Percentiles rank a stretch among this genome's conserved stretches.
Evolutionary conservation across 2,888 invertebrate genomes (phyloP).

Genomic region (Halictus ligatus): DNA sequence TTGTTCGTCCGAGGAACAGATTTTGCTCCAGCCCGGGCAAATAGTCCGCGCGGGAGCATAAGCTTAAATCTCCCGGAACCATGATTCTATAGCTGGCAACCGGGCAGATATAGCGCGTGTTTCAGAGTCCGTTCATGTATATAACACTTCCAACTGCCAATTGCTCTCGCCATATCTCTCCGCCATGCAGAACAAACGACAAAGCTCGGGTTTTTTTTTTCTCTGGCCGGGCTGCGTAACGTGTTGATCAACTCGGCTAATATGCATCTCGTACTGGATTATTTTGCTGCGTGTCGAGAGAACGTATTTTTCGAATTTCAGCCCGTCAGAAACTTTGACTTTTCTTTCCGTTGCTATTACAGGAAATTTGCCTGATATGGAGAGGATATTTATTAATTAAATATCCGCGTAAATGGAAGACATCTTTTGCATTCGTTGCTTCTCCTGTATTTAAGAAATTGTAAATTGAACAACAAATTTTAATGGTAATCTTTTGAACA

Average conservation of each 20-base stretch:
- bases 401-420: background rate
- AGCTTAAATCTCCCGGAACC: slow-evolving; percentile 9
- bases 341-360: background rate
- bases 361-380: background rate
- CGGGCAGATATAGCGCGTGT: background rate
- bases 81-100: background rate
- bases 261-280: background rate
- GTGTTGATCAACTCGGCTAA: background rate
- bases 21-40: slow-evolving; percentile 2
- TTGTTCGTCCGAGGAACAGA: slow-evolving; percentile 13
- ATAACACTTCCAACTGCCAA: background rate
- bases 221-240: background rate
- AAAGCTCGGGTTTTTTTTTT: background rate
- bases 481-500: too few species aligned
- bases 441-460: background rate
- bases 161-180: background rate
- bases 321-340: background rate
- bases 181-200: background rate
- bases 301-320: background rate
- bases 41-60: slow-evolving; percentile 1
- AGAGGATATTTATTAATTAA: background rate
- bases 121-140: background rate
- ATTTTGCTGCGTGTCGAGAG: background rate
- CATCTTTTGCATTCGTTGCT: background rate
- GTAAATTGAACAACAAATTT: too few species aligned